Conservation (phyloP, 2,797 vertebrate genomes). For the Pantherophis vulpinus region DNA sequence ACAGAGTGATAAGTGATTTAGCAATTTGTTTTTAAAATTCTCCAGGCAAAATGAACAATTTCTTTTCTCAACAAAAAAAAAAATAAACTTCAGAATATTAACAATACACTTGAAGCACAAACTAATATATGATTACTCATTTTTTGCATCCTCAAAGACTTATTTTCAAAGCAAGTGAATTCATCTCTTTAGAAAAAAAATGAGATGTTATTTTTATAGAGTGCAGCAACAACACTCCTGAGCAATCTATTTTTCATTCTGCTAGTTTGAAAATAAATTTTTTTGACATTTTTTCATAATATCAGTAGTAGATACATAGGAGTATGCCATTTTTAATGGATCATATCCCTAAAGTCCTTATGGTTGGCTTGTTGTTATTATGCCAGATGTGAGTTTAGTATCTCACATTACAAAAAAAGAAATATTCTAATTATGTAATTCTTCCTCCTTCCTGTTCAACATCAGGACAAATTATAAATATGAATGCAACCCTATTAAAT, state of each 20-base stretch:
- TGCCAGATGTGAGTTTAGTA: constrained; percentile 37
- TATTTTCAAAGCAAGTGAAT: rapidly evolving
- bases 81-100: not conserved
- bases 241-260: constrained; percentile 11
- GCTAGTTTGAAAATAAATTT: not conserved
- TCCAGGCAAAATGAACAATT: not conserved
- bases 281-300: rapidly evolving
- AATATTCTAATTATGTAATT: not conserved
- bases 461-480: not conserved
- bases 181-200: constrained; percentile 1
- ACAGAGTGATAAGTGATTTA: not conserved
- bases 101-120: not conserved
- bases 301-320: constrained; percentile 12
- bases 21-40: not conserved
- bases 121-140: not conserved
- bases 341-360: constrained; percentile 31
- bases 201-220: constrained; percentile 33
- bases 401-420: constrained; percentile 11
- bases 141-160: not conserved
- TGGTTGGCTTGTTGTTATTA: constrained; percentile 31
- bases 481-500: not conserved
- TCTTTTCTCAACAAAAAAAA: not conserved
- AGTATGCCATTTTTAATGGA: constrained; percentile 36
- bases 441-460: rapidly evolving
- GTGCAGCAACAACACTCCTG: not conserved